phyloP scores from a whole-genome alignment of 2,113 vertebrate species.

The Muntiacus reevesi region DNA sequence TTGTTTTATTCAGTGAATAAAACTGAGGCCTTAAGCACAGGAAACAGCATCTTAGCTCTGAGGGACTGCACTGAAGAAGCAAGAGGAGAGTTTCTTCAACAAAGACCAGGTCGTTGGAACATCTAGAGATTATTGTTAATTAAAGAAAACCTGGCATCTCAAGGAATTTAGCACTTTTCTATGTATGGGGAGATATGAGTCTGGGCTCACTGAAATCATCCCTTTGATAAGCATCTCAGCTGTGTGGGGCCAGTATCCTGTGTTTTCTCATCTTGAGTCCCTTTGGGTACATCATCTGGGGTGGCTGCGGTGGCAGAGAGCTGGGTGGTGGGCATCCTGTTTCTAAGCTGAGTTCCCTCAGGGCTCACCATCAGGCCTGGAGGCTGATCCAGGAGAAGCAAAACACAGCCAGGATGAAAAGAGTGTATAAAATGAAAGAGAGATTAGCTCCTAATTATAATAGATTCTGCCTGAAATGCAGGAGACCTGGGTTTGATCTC shows the following conservation, averaged over 20 bases:
- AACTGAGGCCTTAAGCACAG: background rate
- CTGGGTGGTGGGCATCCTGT: background rate
- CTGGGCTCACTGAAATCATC: background rate
- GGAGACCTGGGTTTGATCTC: background rate
- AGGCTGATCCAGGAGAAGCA: no score
- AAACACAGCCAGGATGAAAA: background rate
- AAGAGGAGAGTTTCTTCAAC: background rate
- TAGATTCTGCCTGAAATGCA: background rate
- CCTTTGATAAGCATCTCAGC: background rate
- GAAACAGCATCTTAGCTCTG: background rate
- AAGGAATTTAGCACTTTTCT: background rate
- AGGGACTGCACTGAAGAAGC: background rate
- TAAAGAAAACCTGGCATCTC: background rate
- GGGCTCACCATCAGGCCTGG: background rate
- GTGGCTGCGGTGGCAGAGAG: background rate
- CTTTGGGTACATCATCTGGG: background rate
- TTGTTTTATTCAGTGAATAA: background rate
- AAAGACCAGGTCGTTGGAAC: background rate
- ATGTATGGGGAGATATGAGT: background rate
- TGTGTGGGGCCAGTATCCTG: background rate
- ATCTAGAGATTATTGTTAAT: background rate
- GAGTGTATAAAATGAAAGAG: fast-evolving
- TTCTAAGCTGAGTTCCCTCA: background rate
- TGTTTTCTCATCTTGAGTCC: background rate
- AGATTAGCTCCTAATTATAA: fast-evolving